Percentiles rank a stretch among this genome's conserved stretches.
phyloP scores from a whole-genome alignment of 2,888 invertebrate species.

The Pseudococcus jackbeardsleyi region DNA sequence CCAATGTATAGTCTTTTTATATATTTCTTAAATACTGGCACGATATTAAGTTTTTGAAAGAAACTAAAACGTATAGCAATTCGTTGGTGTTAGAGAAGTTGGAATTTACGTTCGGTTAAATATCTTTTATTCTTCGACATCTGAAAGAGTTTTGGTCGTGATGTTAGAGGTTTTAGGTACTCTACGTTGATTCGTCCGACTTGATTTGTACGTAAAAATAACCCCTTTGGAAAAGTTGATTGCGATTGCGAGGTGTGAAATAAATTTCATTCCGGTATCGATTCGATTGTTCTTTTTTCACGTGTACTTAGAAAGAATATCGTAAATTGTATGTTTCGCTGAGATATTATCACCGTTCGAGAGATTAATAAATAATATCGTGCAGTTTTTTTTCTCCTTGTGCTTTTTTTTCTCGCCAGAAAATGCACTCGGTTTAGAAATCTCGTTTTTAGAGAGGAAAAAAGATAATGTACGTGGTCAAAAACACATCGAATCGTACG shows the following conservation, averaged over 20 bases:
- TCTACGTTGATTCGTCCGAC: not conserved
- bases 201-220: not conserved
- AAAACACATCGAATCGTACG: no score
- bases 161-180: not conserved
- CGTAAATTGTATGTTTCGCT: not conserved
- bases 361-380: not conserved
- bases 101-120: conserved; percentile 1
- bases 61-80: not conserved
- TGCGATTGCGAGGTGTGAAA: not conserved
- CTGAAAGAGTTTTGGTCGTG: not conserved
- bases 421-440: no score
- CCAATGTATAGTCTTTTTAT: conserved; percentile 1
- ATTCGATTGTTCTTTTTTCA: not conserved
- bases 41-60: conserved; percentile 35
- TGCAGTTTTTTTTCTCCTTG: not conserved
- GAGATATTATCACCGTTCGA: not conserved
- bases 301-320: not conserved
- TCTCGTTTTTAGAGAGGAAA: no score
- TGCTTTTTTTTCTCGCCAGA: not conserved
- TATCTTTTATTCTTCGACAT: not conserved
- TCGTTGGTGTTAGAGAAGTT: not conserved
- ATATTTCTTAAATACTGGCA: conserved; percentile 46
- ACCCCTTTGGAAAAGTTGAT: not conserved
- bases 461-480: no score
- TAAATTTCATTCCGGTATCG: not conserved